Percentiles rank a stretch among this genome's conserved stretches.
Evolutionary conservation across 2,113 vertebrate species (phyloP).

Genomic region (Tupaia tana): DNA sequence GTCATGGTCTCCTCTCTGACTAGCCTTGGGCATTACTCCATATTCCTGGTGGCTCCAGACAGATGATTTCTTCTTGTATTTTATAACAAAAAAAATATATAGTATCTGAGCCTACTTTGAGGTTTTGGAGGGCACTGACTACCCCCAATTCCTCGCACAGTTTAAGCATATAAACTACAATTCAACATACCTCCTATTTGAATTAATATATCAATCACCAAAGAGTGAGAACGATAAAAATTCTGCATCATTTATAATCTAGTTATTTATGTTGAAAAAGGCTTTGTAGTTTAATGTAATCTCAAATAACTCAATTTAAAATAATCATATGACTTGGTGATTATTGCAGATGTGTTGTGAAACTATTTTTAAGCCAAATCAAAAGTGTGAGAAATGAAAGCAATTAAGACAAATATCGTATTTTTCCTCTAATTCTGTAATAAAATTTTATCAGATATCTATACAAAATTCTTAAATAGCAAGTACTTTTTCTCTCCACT

Average conservation of each 20-base stretch:
- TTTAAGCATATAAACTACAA: background rate
- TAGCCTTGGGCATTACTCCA: background rate
- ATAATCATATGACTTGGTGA: background rate
- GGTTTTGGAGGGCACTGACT: background rate
- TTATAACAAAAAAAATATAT: background rate
- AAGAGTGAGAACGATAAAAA: background rate
- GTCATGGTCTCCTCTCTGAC: background rate
- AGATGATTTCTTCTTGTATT: background rate
- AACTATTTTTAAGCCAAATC: constrained; percentile 17
- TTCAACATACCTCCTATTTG: background rate
- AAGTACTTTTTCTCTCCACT: background rate
- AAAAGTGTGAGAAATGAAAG: background rate
- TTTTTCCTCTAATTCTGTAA: background rate
- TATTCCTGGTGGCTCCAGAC: background rate
- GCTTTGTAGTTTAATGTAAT: background rate
- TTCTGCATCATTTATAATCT: background rate
- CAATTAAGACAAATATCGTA: background rate
- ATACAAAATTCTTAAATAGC: background rate
- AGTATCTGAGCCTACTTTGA: background rate
- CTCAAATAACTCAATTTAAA: background rate
- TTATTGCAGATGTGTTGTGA: background rate
- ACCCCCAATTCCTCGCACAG: background rate
- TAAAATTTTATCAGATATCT: background rate
- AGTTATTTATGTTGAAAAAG: background rate
- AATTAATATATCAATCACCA: background rate